Evolutionary conservation across 2,888 invertebrate genomes (phyloP).

Genomic region (Pasiphila rectangulata): DNA sequence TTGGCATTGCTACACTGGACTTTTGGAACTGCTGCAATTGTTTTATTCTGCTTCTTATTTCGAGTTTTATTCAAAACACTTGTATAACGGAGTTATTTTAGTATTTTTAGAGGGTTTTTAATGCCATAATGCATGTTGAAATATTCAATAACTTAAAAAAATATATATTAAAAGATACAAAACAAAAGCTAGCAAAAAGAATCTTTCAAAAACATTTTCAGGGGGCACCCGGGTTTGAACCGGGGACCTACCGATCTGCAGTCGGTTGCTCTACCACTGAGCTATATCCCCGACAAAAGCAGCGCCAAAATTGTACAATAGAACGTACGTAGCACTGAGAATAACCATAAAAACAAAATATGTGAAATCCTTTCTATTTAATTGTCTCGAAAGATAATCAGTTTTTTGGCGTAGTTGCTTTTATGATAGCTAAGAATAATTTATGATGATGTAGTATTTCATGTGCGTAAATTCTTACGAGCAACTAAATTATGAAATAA

Average conservation of each 20-base stretch:
- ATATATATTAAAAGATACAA: too few species aligned
- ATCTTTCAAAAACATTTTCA: slow-evolving; percentile 20
- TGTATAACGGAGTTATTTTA: background rate
- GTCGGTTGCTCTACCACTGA: slow-evolving; percentile 63
- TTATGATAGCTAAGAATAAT: too few species aligned
- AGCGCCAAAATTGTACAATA: background rate
- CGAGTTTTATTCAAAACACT: background rate
- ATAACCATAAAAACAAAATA: too few species aligned
- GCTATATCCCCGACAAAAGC: slow-evolving; percentile 47
- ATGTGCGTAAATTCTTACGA: too few species aligned
- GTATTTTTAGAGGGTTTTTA: background rate
- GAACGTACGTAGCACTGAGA: background rate
- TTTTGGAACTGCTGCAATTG: background rate
- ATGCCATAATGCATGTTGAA: background rate
- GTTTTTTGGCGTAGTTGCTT: too few species aligned
- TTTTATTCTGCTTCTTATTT: background rate
- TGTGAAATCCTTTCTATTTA: too few species aligned
- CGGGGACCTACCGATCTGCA: slow-evolving; percentile 62
- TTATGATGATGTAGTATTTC: too few species aligned
- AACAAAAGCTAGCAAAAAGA: background rate
- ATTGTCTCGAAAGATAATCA: too few species aligned
- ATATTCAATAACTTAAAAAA: background rate
- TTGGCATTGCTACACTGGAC: slow-evolving; percentile 5
- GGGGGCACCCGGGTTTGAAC: slow-evolving; percentile 62
- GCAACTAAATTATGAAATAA: too few species aligned